phyloP scores from a whole-genome alignment of 2,113 vertebrate species.

The Rhea pennata region DNA sequence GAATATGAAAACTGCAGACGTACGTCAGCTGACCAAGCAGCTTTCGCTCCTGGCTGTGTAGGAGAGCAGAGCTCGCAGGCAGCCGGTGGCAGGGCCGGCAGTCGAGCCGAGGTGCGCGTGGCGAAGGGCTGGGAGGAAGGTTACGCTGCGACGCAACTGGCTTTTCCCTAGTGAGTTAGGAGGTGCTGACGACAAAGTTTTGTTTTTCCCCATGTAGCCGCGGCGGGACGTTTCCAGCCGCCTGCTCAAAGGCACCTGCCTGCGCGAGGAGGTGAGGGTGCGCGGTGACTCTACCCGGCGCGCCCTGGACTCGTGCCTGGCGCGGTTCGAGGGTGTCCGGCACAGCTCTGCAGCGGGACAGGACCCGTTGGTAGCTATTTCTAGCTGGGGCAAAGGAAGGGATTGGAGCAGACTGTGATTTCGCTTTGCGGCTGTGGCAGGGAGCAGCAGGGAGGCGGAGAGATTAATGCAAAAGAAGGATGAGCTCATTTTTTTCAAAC shows the following conservation, averaged over 20 bases:
- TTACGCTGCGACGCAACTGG: not conserved
- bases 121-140: not conserved
- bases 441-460: not conserved
- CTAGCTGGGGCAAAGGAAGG: not conserved
- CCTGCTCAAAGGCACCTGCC: not conserved
- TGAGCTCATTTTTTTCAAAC: not conserved
- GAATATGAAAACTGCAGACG: not conserved
- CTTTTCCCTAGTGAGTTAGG: not conserved
- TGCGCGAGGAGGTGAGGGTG: not conserved
- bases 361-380: not conserved
- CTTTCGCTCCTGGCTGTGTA: not conserved
- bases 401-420: not conserved
- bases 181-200: not conserved
- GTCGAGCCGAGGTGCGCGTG: not conserved
- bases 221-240: not conserved
- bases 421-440: not conserved
- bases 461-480: not conserved
- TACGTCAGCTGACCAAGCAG: not conserved
- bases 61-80: not conserved
- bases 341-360: not conserved
- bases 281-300: not conserved
- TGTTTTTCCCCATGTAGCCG: constrained; percentile 33
- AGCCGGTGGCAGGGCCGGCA: not conserved
- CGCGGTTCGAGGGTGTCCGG: rapidly evolving
- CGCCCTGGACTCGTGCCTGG: not conserved